Conservation (phyloP, 2,113 vertebrate genomes). For the Heterochromis multidens region DNA sequence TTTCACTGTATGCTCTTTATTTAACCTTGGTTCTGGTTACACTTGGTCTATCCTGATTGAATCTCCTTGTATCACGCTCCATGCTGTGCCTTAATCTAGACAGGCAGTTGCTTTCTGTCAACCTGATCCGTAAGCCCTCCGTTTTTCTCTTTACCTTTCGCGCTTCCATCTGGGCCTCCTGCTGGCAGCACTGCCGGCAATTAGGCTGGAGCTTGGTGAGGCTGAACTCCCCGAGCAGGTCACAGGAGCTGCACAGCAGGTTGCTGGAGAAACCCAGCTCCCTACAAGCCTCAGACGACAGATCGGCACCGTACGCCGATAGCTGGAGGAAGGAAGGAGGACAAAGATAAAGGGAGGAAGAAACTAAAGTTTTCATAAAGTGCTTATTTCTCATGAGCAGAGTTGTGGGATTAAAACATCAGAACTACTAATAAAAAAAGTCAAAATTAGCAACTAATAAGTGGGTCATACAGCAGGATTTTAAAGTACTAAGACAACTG, state of each 20-base stretch:
- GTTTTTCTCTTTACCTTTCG: conserved; percentile 82
- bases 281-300: conserved; percentile 93
- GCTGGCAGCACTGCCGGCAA: conserved; percentile 93
- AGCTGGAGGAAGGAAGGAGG: conserved; percentile 72
- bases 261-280: conserved; percentile 97
- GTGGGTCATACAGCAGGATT: not conserved
- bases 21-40: not conserved
- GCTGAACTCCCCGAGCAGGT: conserved; percentile 90
- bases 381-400: not conserved
- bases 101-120: not conserved
- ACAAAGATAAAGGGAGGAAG: not conserved
- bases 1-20: not conserved
- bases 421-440: not conserved
- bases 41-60: not conserved
- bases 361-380: not conserved
- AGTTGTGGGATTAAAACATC: not conserved
- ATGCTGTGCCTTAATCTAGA: not conserved
- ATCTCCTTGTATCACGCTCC: not conserved
- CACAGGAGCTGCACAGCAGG: conserved; percentile 95
- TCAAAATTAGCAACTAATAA: not conserved
- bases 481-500: not conserved
- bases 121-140: not conserved
- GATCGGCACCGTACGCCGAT: conserved; percentile 79
- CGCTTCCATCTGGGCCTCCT: conserved; percentile 89
- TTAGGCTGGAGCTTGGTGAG: conserved; percentile 83